phyloP scores from a whole-genome alignment of 2,888 invertebrate species.

The Choristoneura rosaceana region DNA sequence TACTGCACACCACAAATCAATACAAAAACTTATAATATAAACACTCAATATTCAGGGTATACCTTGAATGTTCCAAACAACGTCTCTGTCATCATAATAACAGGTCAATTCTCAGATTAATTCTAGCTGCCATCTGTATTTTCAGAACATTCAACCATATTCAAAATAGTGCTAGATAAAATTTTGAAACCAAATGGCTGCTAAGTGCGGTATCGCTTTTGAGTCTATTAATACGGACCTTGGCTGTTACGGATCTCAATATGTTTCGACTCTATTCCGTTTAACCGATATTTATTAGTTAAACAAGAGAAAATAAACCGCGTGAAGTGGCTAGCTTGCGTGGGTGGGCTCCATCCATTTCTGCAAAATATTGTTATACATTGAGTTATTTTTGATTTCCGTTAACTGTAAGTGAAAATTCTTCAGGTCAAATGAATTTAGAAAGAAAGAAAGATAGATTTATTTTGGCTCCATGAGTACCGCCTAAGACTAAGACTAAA shows the following conservation, averaged over 20 bases:
- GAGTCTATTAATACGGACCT: slow-evolving; percentile 3
- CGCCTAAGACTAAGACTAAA: too few species aligned
- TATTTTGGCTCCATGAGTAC: too few species aligned
- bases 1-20: too few species aligned
- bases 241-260: slow-evolving; percentile 23
- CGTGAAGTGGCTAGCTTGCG: slow-evolving; percentile 1
- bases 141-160: neutral
- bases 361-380: neutral
- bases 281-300: slow-evolving; percentile 11
- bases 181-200: neutral
- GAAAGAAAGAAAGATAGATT: too few species aligned
- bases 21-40: too few species aligned
- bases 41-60: too few species aligned
- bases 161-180: too few species aligned
- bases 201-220: neutral
- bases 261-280: slow-evolving; percentile 1
- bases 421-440: too few species aligned
- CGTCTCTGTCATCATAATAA: too few species aligned
- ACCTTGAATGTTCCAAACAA: too few species aligned
- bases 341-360: neutral
- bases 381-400: neutral
- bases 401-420: too few species aligned
- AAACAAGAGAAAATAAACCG: slow-evolving; percentile 17
- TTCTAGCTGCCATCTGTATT: neutral
- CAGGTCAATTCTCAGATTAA: too few species aligned